Evolutionary conservation across 2,797 vertebrate genomes (phyloP).

Genomic region (Scarus forsteni): DNA sequence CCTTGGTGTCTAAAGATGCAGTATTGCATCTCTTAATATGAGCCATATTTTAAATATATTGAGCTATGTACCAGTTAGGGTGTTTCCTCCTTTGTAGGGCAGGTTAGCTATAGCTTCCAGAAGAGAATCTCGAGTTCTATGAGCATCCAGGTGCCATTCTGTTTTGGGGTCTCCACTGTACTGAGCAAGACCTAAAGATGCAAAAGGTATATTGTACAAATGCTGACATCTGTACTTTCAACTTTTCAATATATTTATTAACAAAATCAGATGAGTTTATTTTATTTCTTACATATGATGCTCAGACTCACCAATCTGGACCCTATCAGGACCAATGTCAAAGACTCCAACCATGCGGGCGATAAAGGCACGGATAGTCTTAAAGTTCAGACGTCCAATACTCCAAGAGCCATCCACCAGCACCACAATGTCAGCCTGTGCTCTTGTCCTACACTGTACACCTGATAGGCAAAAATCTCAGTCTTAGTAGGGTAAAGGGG

Average conservation of each 20-base stretch:
- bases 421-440: constrained; percentile 96
- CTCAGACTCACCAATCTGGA: constrained; percentile 93
- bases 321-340: constrained; percentile 94
- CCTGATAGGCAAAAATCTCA: constrained; percentile 81
- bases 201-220: neutral
- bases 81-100: constrained; percentile 99
- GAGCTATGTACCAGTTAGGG: constrained; percentile 89
- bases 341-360: constrained; percentile 95
- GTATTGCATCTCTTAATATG: neutral
- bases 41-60: neutral
- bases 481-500: constrained; percentile 13
- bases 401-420: constrained; percentile 99
- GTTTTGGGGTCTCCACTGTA: constrained; percentile 99
- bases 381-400: constrained; percentile 97
- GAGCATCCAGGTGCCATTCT: constrained; percentile 94
- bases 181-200: constrained; percentile 91
- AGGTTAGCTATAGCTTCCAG: constrained; percentile 93
- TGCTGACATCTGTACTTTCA: neutral
- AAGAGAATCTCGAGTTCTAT: constrained; percentile 88
- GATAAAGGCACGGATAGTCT: constrained; percentile 94
- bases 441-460: constrained; percentile 91
- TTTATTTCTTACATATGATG: neutral
- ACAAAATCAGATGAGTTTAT: neutral
- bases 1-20: neutral
- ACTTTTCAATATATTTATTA: neutral